Evolutionary conservation across 2,888 invertebrate genomes (phyloP).

Genomic region (Lasius platythorax): DNA sequence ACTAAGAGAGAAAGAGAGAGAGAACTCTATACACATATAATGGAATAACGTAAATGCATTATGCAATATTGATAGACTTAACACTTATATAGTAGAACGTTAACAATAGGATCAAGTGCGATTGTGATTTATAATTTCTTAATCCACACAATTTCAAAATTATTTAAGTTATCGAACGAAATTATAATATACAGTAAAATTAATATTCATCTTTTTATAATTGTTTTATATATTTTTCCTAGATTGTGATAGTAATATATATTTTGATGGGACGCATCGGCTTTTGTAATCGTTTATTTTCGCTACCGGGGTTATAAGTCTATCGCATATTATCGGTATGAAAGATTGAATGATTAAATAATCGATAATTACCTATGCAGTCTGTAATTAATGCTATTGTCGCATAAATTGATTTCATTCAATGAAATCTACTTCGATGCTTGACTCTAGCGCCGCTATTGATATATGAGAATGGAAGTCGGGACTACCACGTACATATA

Average conservation of each 20-base stretch:
- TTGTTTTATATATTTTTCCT: not conserved
- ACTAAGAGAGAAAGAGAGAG: not conserved
- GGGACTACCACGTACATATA: not conserved
- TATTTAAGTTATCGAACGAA: not conserved
- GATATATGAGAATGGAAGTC: slow-evolving; percentile 57
- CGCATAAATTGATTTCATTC: slow-evolving; percentile 46
- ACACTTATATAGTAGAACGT: not conserved
- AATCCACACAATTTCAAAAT: not conserved
- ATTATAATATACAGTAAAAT: not conserved
- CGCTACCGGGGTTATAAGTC: not conserved
- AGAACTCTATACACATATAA: not conserved
- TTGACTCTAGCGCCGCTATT: slow-evolving; percentile 24
- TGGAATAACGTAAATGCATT: not conserved
- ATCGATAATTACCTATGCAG: slow-evolving; percentile 47
- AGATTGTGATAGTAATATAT: not conserved
- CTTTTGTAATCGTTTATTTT: slow-evolving; percentile 6
- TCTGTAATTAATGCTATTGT: slow-evolving; percentile 46
- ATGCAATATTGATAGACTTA: not conserved
- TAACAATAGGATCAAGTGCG: not conserved
- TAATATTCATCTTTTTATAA: not conserved
- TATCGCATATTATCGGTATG: slow-evolving; percentile 3
- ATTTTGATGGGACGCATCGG: not conserved
- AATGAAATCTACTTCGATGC: slow-evolving; percentile 17
- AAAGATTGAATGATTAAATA: slow-evolving; percentile 48
- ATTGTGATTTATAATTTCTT: slow-evolving; percentile 2